phyloP scores from a whole-genome alignment of 2,888 invertebrate genomes.

The Philonicus albiceps region DNA sequence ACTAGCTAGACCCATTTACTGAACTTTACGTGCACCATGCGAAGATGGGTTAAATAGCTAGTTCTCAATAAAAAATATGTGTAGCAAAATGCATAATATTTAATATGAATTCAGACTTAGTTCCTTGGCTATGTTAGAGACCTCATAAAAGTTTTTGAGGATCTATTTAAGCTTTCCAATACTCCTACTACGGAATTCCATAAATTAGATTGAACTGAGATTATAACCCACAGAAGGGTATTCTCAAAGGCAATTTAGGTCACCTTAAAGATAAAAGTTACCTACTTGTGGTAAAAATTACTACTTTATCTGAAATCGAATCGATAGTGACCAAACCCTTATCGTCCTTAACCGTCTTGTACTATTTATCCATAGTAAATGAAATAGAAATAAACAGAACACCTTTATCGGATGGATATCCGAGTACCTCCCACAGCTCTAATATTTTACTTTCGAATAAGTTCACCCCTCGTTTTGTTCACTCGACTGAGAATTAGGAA shows the following conservation, averaged over 20 bases:
- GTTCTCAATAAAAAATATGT: too few relatives aligned
- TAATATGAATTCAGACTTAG: too few relatives aligned
- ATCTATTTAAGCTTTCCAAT: not conserved
- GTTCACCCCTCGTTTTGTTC: not conserved
- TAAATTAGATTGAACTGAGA: slow-evolving; percentile 10
- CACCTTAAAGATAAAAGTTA: slow-evolving; percentile 32
- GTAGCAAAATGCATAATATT: too few relatives aligned
- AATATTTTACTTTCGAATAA: slow-evolving; percentile 15
- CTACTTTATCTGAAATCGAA: slow-evolving; percentile 16
- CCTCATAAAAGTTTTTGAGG: too few relatives aligned
- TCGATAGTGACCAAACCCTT: slow-evolving; percentile 39
- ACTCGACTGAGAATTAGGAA: slow-evolving; percentile 27
- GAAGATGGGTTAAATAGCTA: too few relatives aligned
- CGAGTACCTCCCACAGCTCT: not conserved
- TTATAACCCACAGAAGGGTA: not conserved
- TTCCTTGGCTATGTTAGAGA: too few relatives aligned
- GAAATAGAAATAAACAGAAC: slow-evolving; percentile 40
- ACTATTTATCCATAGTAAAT: slow-evolving; percentile 33
- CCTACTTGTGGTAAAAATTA: slow-evolving; percentile 11
- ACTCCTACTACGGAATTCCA: not conserved
- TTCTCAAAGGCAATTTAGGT: slow-evolving; percentile 1
- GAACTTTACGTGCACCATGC: too few relatives aligned
- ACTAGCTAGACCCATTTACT: too few relatives aligned
- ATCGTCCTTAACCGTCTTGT: not conserved
- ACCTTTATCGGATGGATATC: slow-evolving; percentile 26